Conservation (phyloP, 1,140 invertebrate genomes). For the Thaumatotibia leucotreta region DNA sequence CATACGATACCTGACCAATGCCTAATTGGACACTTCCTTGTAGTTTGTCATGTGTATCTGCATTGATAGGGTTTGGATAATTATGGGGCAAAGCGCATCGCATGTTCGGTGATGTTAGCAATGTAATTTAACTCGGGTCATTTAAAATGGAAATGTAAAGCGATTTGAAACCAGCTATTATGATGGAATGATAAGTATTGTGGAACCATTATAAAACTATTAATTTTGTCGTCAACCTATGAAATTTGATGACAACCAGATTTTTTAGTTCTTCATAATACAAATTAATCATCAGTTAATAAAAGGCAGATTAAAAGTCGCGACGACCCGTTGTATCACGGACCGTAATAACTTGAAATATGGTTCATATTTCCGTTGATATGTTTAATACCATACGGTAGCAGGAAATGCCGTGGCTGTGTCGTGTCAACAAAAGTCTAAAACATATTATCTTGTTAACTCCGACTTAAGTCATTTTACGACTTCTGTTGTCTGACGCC, state of each 20-base stretch:
- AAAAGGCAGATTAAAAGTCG: constrained; percentile 35
- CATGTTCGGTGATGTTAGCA: neutral
- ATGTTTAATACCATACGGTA: constrained; percentile 34
- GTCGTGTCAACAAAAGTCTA: constrained; percentile 58
- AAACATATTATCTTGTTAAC: constrained; percentile 70
- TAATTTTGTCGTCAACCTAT: constrained; percentile 10
- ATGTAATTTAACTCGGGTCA: neutral
- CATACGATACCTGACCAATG: constrained; percentile 58
- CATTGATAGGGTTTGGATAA: constrained; percentile 1
- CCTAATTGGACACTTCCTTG: constrained; percentile 71
- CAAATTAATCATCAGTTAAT: constrained; percentile 72
- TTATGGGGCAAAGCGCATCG: neutral
- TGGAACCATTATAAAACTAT: constrained; percentile 20
- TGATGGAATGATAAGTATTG: too few relatives aligned
- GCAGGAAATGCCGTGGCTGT: constrained; percentile 67
- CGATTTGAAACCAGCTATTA: too few relatives aligned
- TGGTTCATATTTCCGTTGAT: constrained; percentile 27
- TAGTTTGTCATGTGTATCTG: constrained; percentile 32
- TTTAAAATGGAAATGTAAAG: too few relatives aligned
- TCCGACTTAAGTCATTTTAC: constrained; percentile 71
- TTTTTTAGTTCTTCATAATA: constrained; percentile 67
- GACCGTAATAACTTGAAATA: constrained; percentile 28
- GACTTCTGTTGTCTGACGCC: constrained; percentile 52
- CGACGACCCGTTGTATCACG: constrained; percentile 20
- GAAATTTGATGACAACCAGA: constrained; percentile 23